Evolutionary conservation across 1,140 invertebrate species (phyloP).

Genomic region (Apocrypta bakeri): DNA sequence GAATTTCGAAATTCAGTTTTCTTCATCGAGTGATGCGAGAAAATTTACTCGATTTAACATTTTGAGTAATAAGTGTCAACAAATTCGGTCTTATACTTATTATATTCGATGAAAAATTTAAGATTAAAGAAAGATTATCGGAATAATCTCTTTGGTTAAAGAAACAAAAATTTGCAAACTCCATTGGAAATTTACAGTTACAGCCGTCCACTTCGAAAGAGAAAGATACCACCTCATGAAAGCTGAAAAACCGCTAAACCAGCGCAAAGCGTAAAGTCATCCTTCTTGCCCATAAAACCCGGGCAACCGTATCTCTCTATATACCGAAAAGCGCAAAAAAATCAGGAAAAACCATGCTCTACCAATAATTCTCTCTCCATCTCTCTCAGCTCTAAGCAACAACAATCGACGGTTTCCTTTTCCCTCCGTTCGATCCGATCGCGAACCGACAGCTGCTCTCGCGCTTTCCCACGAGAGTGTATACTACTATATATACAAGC

Average conservation of each 20-base stretch:
- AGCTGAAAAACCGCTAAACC: background rate
- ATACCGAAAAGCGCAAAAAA: background rate
- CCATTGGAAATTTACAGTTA: background rate
- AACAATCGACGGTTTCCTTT: conserved; percentile 21
- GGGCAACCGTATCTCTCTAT: background rate
- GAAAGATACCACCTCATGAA: too few species aligned
- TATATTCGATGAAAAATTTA: too few species aligned
- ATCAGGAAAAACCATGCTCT: background rate
- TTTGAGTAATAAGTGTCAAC: too few species aligned
- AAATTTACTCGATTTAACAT: too few species aligned
- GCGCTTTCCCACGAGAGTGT: conserved; percentile 40
- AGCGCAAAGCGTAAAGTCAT: background rate
- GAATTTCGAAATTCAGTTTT: too few species aligned
- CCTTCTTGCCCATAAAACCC: background rate
- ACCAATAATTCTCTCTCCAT: background rate
- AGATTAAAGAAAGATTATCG: too few species aligned
- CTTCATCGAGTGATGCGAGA: too few species aligned
- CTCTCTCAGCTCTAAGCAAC: background rate
- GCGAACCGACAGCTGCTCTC: conserved; percentile 11
- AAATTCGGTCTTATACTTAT: too few species aligned
- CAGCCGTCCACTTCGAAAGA: too few species aligned
- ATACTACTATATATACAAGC: background rate
- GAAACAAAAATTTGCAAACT: background rate
- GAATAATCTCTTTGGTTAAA: background rate
- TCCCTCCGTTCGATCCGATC: conserved; percentile 12